Conservation (phyloP, 2,113 vertebrate species). For the Cyanoramphus novaezelandiae region DNA sequence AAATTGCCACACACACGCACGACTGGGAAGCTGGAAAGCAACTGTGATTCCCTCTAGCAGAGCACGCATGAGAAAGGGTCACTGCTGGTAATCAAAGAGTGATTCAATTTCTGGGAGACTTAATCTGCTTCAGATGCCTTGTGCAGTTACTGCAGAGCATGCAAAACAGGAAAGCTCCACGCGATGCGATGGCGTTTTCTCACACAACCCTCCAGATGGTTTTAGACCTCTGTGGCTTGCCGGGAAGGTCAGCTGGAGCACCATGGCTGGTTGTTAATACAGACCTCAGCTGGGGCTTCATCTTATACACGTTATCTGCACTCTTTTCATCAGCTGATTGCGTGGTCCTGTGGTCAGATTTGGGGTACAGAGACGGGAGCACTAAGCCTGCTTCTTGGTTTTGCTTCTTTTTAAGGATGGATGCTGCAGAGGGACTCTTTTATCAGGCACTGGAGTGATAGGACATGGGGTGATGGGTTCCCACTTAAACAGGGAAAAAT, state of each 20-base stretch:
- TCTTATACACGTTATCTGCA: rapidly evolving
- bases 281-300: not conserved
- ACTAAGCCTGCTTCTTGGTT: rapidly evolving
- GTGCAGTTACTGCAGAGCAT: not conserved
- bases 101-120: not conserved
- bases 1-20: not conserved
- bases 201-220: not conserved
- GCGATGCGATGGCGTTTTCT: not conserved
- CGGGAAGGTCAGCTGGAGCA: not conserved
- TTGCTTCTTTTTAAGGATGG: not conserved
- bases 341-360: rapidly evolving
- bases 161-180: not conserved
- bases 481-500: not conserved
- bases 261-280: not conserved
- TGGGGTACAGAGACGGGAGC: not conserved
- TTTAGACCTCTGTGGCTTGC: not conserved
- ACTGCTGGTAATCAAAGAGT: not conserved
- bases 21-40: not conserved
- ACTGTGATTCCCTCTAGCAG: not conserved
- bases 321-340: not conserved
- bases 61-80: not conserved
- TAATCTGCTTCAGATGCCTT: constrained; percentile 23
- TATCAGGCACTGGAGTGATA: not conserved
- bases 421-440: not conserved
- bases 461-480: not conserved